phyloP scores from a whole-genome alignment of 1,140 invertebrate species.

The Drosophila kanapiae region DNA sequence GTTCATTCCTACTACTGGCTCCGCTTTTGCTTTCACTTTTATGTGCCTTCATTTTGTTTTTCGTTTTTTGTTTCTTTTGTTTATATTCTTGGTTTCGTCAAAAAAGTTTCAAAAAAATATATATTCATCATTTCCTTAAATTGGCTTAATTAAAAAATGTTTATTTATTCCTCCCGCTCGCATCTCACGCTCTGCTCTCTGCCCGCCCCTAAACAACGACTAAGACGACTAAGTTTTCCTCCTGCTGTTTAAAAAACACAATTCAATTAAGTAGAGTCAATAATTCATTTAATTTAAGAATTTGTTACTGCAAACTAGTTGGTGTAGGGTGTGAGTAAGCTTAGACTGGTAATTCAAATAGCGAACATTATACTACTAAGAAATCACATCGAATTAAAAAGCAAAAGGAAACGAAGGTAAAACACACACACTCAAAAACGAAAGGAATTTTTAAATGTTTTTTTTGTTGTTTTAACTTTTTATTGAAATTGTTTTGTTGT shows the following conservation, averaged over 20 bases:
- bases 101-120: slow-evolving; percentile 85
- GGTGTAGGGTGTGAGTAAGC: slow-evolving; percentile 32
- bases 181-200: slow-evolving; percentile 36
- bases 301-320: slow-evolving; percentile 59
- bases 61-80: slow-evolving; percentile 44
- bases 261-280: slow-evolving; percentile 43
- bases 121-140: slow-evolving; percentile 79
- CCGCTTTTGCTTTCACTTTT: slow-evolving; percentile 33
- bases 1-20: slow-evolving; percentile 34
- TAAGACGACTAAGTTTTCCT: slow-evolving; percentile 44
- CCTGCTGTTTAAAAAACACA: slow-evolving; percentile 60
- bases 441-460: slow-evolving; percentile 31
- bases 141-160: slow-evolving; percentile 80
- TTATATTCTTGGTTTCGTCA: slow-evolving; percentile 66
- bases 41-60: slow-evolving; percentile 40
- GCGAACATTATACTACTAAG: slow-evolving; percentile 54
- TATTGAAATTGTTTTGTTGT: slow-evolving; percentile 48
- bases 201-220: slow-evolving; percentile 50
- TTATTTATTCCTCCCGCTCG: slow-evolving; percentile 50
- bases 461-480: slow-evolving; percentile 46
- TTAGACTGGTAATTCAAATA: slow-evolving; percentile 44
- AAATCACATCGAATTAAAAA: slow-evolving; percentile 55
- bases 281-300: slow-evolving; percentile 43
- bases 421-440: slow-evolving; percentile 35
- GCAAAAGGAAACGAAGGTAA: slow-evolving; percentile 39